A percentile compares a stretch with the other conserved stretches of the same genome.
Evolutionary conservation across 2,113 vertebrate genomes (phyloP).

Genomic region (Esox niger): DNA sequence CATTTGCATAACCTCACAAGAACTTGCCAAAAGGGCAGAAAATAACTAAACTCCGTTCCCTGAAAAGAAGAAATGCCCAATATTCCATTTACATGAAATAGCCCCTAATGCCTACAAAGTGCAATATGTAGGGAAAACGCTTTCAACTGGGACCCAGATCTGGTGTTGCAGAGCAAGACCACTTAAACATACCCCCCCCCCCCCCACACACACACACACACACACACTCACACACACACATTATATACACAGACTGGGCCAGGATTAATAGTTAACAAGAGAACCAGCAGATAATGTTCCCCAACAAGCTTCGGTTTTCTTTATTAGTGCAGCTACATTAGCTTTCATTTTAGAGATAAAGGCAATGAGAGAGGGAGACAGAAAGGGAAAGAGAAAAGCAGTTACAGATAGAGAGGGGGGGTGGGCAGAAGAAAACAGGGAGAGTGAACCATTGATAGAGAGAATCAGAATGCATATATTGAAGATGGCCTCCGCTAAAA

Average conservation of each 20-base stretch:
- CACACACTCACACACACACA: no score
- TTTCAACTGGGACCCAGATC: no score
- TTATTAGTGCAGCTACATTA: slow-evolving; percentile 59
- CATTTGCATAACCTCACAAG: no score
- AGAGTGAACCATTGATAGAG: slow-evolving; percentile 22
- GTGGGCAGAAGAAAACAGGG: slow-evolving; percentile 39
- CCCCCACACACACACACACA: no score
- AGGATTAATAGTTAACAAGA: slow-evolving; percentile 75
- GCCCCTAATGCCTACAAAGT: no score
- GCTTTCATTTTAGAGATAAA: slow-evolving; percentile 29
- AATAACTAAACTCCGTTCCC: no score
- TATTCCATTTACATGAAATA: no score
- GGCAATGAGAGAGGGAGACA: slow-evolving; percentile 35
- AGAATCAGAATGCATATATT: slow-evolving; percentile 53
- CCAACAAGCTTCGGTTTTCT: slow-evolving; percentile 46
- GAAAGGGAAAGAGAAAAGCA: slow-evolving; percentile 21
- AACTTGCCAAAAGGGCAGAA: no score
- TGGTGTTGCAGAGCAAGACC: slow-evolving; percentile 17
- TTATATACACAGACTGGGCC: no score
- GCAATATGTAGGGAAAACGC: no score
- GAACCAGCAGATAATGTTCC: slow-evolving; percentile 15
- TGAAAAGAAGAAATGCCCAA: no score
- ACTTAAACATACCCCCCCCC: slow-evolving; percentile 27
- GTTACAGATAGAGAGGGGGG: neutral
- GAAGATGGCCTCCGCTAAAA: slow-evolving; percentile 14